Evolutionary conservation across 1,140 invertebrate species (phyloP).

Genomic region (Caenorhabditis latens): DNA sequence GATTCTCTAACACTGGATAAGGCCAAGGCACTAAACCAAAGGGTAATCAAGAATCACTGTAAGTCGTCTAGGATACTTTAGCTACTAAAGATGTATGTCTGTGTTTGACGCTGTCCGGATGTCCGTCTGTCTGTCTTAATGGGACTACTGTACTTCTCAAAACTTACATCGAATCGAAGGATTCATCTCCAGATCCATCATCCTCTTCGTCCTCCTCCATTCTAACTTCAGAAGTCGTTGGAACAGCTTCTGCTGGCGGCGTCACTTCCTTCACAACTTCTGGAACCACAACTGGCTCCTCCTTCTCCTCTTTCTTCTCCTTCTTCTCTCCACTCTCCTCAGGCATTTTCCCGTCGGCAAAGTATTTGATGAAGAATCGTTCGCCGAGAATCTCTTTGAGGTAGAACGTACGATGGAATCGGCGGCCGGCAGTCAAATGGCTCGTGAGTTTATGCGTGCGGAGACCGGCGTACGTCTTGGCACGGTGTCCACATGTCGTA

Average conservation of each 20-base stretch:
- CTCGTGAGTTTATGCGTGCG: not conserved
- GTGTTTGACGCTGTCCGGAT: too few relatives aligned
- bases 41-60: too few relatives aligned
- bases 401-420: constrained; percentile 34
- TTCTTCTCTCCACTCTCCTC: not conserved
- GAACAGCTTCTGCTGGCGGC: too few relatives aligned
- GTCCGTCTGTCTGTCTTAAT: too few relatives aligned
- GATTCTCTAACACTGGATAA: too few relatives aligned
- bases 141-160: too few relatives aligned
- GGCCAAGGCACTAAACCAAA: too few relatives aligned
- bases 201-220: not conserved
- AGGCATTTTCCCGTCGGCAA: not conserved
- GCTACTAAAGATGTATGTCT: too few relatives aligned
- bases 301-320: not conserved
- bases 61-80: too few relatives aligned
- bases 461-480: not conserved
- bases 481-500: not conserved
- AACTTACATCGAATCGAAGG: constrained; percentile 18
- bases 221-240: not conserved
- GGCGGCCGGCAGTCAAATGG: not conserved
- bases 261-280: too few relatives aligned
- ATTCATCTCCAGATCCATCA: not conserved
- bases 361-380: constrained; percentile 9
- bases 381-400: constrained; percentile 23
- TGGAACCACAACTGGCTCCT: too few relatives aligned